phyloP scores from a whole-genome alignment of 2,888 invertebrate genomes.

The Tiliacea aurago region DNA sequence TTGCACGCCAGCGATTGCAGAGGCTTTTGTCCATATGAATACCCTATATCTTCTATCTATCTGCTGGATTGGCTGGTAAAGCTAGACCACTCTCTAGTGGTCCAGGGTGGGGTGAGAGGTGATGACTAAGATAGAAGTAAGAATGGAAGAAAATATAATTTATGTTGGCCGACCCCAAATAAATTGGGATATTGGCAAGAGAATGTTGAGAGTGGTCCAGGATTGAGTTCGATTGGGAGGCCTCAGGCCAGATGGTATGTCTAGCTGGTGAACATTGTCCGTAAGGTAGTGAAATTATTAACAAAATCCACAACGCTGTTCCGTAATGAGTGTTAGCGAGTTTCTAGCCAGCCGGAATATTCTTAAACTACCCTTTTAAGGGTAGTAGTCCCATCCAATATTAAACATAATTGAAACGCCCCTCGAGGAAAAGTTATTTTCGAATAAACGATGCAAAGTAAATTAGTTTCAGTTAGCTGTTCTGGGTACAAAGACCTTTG shows the following conservation, averaged over 20 bases:
- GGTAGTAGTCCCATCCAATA: conserved; percentile 13
- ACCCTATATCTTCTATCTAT: too few relatives aligned
- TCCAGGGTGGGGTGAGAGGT: not conserved
- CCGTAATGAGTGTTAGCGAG: not conserved
- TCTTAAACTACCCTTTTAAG: conserved; percentile 11
- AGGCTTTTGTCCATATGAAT: not conserved
- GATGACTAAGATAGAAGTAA: not conserved
- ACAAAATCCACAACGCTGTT: too few relatives aligned
- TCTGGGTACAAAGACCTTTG: conserved; percentile 17
- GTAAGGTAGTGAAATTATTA: not conserved
- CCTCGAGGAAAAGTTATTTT: conserved; percentile 14
- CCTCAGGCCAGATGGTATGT: not conserved
- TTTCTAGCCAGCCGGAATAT: not conserved
- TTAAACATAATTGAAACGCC: conserved; percentile 13
- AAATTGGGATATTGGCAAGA: not conserved
- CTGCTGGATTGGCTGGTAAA: not conserved
- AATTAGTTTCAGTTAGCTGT: conserved; percentile 26
- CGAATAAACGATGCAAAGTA: not conserved
- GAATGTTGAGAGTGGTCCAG: not conserved
- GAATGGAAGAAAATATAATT: not conserved
- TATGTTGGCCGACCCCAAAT: not conserved
- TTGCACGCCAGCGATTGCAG: not conserved
- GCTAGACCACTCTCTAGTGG: not conserved
- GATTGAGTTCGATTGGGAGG: too few relatives aligned
- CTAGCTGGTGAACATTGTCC: not conserved